A percentile compares a stretch with the other conserved stretches of the same genome.
These are phyloP conservation scores for Melanotaenia duboulayi DNA, from an alignment of 2,113 vertebrate species.

Conservation along the genomic window DNA sequence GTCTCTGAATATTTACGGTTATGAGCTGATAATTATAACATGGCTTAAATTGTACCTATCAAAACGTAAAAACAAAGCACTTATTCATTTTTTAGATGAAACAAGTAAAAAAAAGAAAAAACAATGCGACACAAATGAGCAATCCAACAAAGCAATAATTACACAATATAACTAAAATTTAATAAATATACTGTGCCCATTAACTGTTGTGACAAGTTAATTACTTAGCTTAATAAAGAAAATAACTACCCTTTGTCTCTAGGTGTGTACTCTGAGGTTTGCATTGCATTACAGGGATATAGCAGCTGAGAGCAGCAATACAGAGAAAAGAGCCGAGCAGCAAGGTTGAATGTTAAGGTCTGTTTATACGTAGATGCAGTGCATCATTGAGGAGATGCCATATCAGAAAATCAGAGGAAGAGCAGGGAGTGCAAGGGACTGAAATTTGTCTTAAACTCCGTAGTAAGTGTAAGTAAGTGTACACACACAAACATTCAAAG, in stretches of 20 bases:
- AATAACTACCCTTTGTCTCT: conserved; percentile 63
- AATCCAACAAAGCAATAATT: conserved; percentile 47
- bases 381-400: conserved; percentile 45
- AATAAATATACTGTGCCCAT: conserved; percentile 29
- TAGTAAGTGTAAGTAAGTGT: not conserved
- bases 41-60: not conserved
- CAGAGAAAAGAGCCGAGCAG: conserved; percentile 5
- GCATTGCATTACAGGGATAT: not conserved
- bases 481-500: not conserved
- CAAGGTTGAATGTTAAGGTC: conserved; percentile 40
- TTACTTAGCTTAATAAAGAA: conserved; percentile 66
- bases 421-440: not conserved
- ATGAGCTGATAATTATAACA: too few relatives aligned
- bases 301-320: conserved; percentile 38
- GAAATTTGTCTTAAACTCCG: not conserved
- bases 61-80: too few relatives aligned
- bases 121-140: not conserved
- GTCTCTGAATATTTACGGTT: too few relatives aligned
- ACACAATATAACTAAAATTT: conserved; percentile 48
- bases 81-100: too few relatives aligned
- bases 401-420: conserved; percentile 20
- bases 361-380: conserved; percentile 44
- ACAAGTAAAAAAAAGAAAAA: too few relatives aligned
- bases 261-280: conserved; percentile 5
- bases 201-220: conserved; percentile 56